These are phyloP conservation scores for Scolopax rusticola DNA, from an alignment of 2,797 vertebrate species.

Conservation along the genomic window DNA sequence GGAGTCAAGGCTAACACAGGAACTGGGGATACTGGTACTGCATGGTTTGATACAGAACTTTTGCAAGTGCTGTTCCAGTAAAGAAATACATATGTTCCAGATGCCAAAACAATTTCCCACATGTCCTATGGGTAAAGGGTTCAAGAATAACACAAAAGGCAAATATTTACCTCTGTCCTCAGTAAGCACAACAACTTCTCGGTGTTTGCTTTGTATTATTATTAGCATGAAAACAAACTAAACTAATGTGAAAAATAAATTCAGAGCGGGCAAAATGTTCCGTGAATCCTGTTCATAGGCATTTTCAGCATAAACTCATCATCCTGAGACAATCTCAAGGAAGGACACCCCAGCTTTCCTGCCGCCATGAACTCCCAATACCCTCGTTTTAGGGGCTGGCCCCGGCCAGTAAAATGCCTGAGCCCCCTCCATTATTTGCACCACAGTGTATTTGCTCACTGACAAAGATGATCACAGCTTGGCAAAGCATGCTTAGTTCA, in stretches of 20 bases:
- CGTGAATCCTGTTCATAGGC: background rate
- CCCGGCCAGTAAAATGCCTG: background rate
- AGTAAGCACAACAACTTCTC: background rate
- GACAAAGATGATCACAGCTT: background rate
- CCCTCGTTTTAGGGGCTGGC: background rate
- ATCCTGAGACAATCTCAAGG: background rate
- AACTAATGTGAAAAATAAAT: background rate
- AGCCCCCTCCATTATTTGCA: background rate
- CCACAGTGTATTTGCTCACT: background rate
- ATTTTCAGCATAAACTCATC: background rate
- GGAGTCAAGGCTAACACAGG: background rate
- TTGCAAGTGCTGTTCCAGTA: background rate
- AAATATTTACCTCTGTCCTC: background rate
- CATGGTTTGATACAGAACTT: fast-evolving
- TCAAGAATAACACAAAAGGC: background rate
- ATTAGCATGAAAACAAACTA: background rate
- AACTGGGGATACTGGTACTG: background rate
- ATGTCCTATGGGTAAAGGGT: background rate
- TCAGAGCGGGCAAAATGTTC: background rate
- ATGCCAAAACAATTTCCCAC: background rate
- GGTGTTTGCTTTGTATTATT: background rate
- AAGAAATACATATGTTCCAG: background rate
- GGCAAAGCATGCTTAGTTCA: background rate
- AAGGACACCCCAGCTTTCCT: background rate
- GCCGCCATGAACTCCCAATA: background rate